Evolutionary conservation across 2,113 vertebrate genomes (phyloP).

Genomic region (Hippopotamus amphibius): DNA sequence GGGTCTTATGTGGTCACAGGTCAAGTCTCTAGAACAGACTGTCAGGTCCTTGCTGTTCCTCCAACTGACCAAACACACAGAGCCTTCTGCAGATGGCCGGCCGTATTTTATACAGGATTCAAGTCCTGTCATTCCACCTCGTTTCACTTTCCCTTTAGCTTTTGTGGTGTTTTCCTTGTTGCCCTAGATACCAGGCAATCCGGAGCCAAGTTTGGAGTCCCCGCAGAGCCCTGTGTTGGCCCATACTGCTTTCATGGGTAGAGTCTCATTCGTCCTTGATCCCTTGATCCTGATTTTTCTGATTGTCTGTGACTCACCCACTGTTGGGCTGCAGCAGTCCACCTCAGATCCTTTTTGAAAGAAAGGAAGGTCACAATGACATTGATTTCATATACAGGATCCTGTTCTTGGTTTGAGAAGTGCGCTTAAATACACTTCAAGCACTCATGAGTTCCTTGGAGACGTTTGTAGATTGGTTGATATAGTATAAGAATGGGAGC

Average conservation of each 20-base stretch:
- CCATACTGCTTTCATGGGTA: not conserved
- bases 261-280: not conserved
- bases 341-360: not conserved
- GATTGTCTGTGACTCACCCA: not conserved
- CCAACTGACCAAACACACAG: not conserved
- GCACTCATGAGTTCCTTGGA: not conserved
- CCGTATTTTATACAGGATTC: not conserved
- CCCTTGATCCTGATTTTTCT: not conserved
- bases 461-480: not conserved
- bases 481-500: not conserved
- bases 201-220: not conserved
- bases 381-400: not conserved
- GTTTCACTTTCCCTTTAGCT: not conserved
- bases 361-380: not conserved
- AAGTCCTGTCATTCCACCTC: not conserved
- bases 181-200: not conserved
- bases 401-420: not conserved
- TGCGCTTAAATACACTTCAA: not conserved
- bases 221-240: not conserved
- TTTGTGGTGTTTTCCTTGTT: not conserved
- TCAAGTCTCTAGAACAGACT: not conserved
- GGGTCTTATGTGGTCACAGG: not conserved
- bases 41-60: not conserved
- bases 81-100: not conserved
- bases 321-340: not conserved